Evolutionary conservation across 1,140 invertebrate genomes (phyloP).

Genomic region (Holcopasites calliopsidis): DNA sequence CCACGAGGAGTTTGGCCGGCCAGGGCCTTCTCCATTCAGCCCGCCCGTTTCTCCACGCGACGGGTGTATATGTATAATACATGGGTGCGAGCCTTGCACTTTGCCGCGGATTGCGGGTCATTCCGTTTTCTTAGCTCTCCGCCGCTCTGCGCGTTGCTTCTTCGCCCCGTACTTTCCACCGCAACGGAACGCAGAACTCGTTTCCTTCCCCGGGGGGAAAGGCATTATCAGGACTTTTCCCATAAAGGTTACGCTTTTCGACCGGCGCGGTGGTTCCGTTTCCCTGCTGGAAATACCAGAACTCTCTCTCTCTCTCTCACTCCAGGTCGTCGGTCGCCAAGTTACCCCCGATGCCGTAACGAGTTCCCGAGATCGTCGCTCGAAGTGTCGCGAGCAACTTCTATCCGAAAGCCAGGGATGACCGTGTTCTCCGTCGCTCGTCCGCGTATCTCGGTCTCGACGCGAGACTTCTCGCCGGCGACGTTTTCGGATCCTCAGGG

Average conservation of each 20-base stretch:
- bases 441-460: neutral
- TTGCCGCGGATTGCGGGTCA: slow-evolving; percentile 41
- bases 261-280: too few relatives aligned
- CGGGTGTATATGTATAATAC: slow-evolving; percentile 27
- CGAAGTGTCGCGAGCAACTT: too few relatives aligned
- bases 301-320: too few relatives aligned
- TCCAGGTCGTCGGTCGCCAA: neutral
- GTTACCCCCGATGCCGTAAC: neutral
- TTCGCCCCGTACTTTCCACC: too few relatives aligned
- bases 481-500: too few relatives aligned
- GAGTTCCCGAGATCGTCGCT: neutral
- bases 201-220: neutral
- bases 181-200: neutral
- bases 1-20: slow-evolving; percentile 11
- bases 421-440: neutral
- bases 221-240: slow-evolving; percentile 34
- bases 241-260: slow-evolving; percentile 7
- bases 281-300: slow-evolving; percentile 15
- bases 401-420: neutral
- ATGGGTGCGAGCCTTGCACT: slow-evolving; percentile 5
- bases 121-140: slow-evolving; percentile 32
- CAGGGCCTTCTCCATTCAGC: slow-evolving; percentile 1
- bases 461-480: neutral
- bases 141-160: too few relatives aligned
- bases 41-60: slow-evolving; percentile 14